Conservation (phyloP, 2,797 vertebrate species). For the Microtus californicus region DNA sequence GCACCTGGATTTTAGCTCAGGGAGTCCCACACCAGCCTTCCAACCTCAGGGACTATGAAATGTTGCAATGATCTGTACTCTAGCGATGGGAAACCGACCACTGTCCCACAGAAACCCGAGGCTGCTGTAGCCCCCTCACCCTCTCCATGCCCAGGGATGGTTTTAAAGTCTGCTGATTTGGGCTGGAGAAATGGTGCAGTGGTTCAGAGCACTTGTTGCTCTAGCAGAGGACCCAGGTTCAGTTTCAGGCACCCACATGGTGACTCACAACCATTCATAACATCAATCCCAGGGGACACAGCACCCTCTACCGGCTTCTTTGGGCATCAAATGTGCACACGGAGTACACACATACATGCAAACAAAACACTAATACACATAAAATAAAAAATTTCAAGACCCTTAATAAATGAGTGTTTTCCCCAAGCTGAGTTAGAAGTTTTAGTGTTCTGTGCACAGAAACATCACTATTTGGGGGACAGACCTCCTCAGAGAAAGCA, state of each 20-base stretch:
- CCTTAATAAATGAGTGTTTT: neutral
- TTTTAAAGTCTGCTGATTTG: neutral
- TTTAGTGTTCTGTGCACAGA: neutral
- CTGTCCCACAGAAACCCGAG: neutral
- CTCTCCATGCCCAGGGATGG: neutral
- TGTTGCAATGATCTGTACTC: neutral
- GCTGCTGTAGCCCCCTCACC: neutral
- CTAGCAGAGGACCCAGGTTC: neutral
- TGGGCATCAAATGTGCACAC: neutral
- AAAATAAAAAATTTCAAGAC: neutral
- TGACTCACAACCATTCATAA: neutral
- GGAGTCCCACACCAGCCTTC: conserved; percentile 9
- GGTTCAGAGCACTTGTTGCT: neutral
- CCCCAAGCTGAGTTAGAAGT: neutral
- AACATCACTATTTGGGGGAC: neutral
- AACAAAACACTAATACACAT: neutral
- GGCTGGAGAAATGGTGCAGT: neutral
- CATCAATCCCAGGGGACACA: neutral
- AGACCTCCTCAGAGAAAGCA: neutral
- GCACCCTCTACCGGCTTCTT: neutral
- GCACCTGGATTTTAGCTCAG: neutral
- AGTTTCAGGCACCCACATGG: neutral
- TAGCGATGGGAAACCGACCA: neutral
- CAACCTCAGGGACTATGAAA: conserved; percentile 17
- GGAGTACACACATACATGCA: neutral